Evolutionary conservation across 2,113 vertebrate species (phyloP).

Genomic region (Anser brachyrhynchus): DNA sequence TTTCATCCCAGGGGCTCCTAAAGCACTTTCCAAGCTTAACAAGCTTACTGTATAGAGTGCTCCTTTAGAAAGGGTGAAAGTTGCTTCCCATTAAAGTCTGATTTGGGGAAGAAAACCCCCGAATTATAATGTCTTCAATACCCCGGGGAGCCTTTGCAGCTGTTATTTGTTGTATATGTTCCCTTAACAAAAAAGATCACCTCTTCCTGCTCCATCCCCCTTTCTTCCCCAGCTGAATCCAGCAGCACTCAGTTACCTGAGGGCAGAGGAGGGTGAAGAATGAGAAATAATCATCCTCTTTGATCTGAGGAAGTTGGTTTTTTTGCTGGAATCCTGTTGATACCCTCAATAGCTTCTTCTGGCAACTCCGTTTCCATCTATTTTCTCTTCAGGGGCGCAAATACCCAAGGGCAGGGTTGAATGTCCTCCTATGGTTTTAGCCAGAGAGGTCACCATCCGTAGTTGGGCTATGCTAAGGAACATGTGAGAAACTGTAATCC

Average conservation of each 20-base stretch:
- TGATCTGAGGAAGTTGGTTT: background rate
- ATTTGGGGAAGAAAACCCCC: constrained; percentile 22
- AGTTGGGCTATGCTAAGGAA: background rate
- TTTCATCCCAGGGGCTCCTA: constrained; percentile 60
- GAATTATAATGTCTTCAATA: constrained; percentile 27
- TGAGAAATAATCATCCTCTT: background rate
- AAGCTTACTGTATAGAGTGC: constrained; percentile 36
- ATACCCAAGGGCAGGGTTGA: background rate
- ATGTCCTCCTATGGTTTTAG: background rate
- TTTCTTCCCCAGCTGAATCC: background rate
- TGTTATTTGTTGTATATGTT: constrained; percentile 44
- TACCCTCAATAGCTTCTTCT: constrained; percentile 1
- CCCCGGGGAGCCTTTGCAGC: constrained; percentile 24
- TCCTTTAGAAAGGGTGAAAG: constrained; percentile 43
- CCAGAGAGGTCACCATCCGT: background rate
- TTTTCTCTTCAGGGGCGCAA: background rate
- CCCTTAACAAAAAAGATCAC: background rate
- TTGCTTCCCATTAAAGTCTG: constrained; percentile 51
- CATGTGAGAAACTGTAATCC: background rate
- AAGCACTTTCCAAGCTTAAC: constrained; percentile 59
- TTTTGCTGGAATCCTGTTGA: background rate
- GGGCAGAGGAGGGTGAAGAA: background rate
- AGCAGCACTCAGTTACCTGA: background rate
- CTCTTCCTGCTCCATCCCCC: background rate
- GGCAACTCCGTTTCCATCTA: background rate